phyloP scores from a whole-genome alignment of 2,113 vertebrate genomes.

The Orientallactaga bullata region DNA sequence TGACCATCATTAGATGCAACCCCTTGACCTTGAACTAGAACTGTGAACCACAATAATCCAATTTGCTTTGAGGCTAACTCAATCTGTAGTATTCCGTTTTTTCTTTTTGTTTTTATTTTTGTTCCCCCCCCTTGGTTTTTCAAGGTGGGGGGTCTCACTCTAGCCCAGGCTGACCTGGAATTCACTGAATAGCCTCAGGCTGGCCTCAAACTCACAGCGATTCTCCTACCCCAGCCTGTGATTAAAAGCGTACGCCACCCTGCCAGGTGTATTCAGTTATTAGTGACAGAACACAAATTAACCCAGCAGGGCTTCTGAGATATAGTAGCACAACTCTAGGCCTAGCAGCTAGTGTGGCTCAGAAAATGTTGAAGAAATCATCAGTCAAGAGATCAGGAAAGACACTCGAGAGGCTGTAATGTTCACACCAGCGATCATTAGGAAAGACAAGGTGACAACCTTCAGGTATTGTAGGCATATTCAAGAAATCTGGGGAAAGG shows the following conservation, averaged over 20 bases:
- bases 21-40: background rate
- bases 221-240: no score
- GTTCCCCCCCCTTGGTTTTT: no score
- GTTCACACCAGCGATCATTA: background rate
- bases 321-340: rapidly evolving
- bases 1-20: background rate
- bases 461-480: background rate
- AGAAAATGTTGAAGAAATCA: background rate
- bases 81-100: background rate
- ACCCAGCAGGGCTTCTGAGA: background rate
- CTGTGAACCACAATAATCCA: background rate
- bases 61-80: background rate
- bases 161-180: no score
- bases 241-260: no score
- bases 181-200: no score
- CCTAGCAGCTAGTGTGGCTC: background rate
- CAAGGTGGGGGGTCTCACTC: no score
- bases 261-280: background rate
- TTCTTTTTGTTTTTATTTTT: no score
- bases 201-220: no score
- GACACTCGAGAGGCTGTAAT: background rate
- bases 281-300: background rate
- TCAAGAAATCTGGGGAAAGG: background rate
- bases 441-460: background rate
- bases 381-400: background rate